A percentile compares a stretch with the other conserved stretches of the same genome.
Conservation (phyloP, 1,140 invertebrate species). For the Drosophila ohnishii region DNA sequence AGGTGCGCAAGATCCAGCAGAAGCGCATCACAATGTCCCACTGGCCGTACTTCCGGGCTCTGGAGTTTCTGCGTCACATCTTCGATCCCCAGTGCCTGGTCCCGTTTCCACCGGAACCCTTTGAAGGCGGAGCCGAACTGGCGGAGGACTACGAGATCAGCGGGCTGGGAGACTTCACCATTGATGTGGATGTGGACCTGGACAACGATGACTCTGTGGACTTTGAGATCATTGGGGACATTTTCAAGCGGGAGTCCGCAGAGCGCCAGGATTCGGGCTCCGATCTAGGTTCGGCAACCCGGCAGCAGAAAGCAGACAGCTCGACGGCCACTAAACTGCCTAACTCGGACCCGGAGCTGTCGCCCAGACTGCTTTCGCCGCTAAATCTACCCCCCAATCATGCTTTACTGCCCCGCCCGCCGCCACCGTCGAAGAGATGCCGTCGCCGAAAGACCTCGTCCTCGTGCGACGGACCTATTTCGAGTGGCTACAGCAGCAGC, state of each 20-base stretch:
- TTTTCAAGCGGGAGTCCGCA: conserved; percentile 55
- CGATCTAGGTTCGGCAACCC: conserved; percentile 30
- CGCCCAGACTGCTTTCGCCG: conserved; percentile 44
- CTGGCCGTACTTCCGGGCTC: conserved; percentile 56
- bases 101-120: conserved; percentile 32
- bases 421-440: conserved; percentile 36
- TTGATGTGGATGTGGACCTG: conserved; percentile 66
- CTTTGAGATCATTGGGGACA: conserved; percentile 69
- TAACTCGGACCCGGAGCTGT: conserved; percentile 44
- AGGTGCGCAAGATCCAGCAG: conserved; percentile 67
- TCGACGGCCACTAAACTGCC: conserved; percentile 10
- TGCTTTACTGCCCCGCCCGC: conserved; percentile 13
- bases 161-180: conserved; percentile 51
- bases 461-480: conserved; percentile 24
- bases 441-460: conserved; percentile 37
- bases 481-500: conserved; percentile 10
- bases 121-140: not conserved
- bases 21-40: conserved; percentile 28
- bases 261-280: conserved; percentile 46
- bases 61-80: conserved; percentile 66
- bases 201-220: conserved; percentile 69
- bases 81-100: conserved; percentile 55
- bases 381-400: conserved; percentile 11
- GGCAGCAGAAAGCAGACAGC: not conserved
- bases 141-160: conserved; percentile 1